Base-by-base conservation (phyloP, 2,888 invertebrate species). In the Mechanitis messenoides region DNA sequence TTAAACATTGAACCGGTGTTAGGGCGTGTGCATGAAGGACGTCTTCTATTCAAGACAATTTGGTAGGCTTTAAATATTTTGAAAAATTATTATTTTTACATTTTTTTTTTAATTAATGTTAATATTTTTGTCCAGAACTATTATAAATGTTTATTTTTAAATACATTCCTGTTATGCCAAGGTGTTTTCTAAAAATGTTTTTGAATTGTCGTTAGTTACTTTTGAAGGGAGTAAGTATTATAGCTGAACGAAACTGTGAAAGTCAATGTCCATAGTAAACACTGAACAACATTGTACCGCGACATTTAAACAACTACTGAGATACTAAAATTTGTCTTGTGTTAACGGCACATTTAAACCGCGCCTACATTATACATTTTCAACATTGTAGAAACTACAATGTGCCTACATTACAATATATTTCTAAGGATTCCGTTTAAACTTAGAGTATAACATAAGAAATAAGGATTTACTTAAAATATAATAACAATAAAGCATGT, bases 1-100 rank as follows among this genome's bases (percentile, higher is more conserved):
- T 72, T 72, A 72, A 69, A 71, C 65, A 61, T 56, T 59, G 53
- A 54, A 47, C 47, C 33, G 33, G 42, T 45, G 35, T 63, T 45
- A 57, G 47, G 61, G 33, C 3, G 2, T 33, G 55, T 45, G 53
- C 12, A 55, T 11, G 46, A 12, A 55, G 46, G 35, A 46, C 12
- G 53, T 28, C n/a, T 46, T 28, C 1, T 53, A 3, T 50, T 50
- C 11, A 42, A 42, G 9, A 42, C 42, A 11, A 9, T 42, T 11
- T 42, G 6, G 9, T 42, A 42, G 9, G 42, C 1, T 9, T 9
- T 42, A 9, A 42, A 42, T 42, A 42, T 3, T 3, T 42, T 9
- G 42, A 42, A 9, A 42, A 42, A 42, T 42, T 42, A 42, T 42
- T 42, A 42, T 42, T 42, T 42, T 42, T 9, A 9, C 11, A 7